A percentile compares a stretch with the other conserved stretches of the same genome.
Evolutionary conservation across 2,888 invertebrate genomes (phyloP).

Genomic region (Dicycla oo): DNA sequence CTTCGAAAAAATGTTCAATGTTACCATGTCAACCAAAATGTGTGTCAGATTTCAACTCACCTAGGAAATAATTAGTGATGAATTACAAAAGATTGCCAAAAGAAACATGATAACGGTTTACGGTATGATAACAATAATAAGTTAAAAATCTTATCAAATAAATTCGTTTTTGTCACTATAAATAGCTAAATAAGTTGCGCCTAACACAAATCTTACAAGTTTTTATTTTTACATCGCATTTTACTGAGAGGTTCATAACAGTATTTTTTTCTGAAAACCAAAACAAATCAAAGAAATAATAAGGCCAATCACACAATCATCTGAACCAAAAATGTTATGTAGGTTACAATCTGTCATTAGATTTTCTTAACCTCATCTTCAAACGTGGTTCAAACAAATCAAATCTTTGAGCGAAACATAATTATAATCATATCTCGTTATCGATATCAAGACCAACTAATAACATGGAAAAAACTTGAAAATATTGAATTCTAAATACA

Average conservation of each 20-base stretch:
- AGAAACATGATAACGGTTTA: constrained; percentile 9
- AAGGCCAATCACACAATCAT: neutral
- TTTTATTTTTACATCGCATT: neutral
- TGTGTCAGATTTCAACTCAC: neutral
- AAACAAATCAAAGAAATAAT: neutral
- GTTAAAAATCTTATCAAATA: constrained; percentile 9
- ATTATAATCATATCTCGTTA: neutral
- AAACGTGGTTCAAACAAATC: constrained; percentile 31
- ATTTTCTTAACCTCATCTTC: constrained; percentile 28
- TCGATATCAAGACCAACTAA: no score
- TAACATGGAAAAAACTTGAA: neutral
- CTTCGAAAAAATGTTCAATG: neutral
- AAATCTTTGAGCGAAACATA: neutral
- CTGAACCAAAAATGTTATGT: neutral
- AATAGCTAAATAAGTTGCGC: neutral
- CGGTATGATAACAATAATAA: neutral
- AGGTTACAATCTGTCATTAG: neutral
- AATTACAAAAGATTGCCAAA: constrained; percentile 5
- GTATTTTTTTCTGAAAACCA: neutral
- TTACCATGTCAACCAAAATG: neutral
- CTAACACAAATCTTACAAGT: neutral
- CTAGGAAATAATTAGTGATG: neutral
- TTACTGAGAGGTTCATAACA: neutral
- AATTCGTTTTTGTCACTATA: neutral
- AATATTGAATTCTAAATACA: neutral